A percentile compares a stretch with the other conserved stretches of the same genome.
These are phyloP conservation scores for Magallana ariakensis DNA, from an alignment of 1,140 invertebrate genomes.

Conservation along the genomic window DNA sequence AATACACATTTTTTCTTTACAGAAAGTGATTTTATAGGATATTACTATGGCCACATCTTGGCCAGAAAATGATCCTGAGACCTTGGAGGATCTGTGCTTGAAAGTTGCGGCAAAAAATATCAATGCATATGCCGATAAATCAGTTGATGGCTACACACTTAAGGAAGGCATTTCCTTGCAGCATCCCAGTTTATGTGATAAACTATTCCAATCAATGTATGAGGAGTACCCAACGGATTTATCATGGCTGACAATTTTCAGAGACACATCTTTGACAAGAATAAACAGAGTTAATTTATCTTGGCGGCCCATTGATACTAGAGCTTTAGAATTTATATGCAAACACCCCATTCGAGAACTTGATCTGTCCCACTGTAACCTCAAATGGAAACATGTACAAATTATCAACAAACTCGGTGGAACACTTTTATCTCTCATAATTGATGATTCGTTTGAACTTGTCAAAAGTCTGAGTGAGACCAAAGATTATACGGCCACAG, in stretches of 20 bases:
- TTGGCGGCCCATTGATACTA: neutral
- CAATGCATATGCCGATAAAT: conserved; percentile 33
- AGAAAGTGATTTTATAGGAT: neutral
- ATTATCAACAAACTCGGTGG: neutral
- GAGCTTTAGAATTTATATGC: neutral
- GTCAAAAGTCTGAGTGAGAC: neutral
- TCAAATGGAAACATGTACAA: neutral
- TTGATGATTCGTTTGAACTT: neutral
- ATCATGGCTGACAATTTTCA: conserved; percentile 38
- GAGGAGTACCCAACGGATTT: conserved; percentile 1
- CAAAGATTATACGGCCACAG: neutral
- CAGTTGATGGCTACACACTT: neutral
- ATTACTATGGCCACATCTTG: conserved; percentile 42
- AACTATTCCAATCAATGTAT: conserved; percentile 36
- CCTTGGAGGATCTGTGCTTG: conserved; percentile 45
- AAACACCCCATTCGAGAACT: conserved; percentile 1
- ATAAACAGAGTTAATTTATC: conserved; percentile 14
- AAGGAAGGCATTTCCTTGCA: conserved; percentile 47
- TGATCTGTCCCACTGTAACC: neutral
- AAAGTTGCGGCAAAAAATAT: conserved; percentile 29
- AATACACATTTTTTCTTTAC: no score
- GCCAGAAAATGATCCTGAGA: conserved; percentile 48
- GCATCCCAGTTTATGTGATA: conserved; percentile 47
- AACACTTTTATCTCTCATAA: conserved; percentile 4
- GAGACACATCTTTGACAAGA: conserved; percentile 28